Conservation (phyloP, 53 echinoderm and acorn worm species). For the Actinopyga echinites region DNA sequence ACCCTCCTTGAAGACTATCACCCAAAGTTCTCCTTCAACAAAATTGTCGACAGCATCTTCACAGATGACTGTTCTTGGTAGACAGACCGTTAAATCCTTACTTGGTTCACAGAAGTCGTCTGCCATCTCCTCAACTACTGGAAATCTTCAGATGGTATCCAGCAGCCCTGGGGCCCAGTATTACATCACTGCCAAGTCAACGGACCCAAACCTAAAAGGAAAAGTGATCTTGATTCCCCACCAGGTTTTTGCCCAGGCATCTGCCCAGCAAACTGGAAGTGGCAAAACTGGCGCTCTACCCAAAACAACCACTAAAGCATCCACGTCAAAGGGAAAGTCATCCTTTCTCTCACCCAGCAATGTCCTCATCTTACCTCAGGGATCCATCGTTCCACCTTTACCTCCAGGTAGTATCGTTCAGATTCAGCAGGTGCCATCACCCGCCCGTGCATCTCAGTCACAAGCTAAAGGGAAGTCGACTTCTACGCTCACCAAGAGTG, state of each 20-base stretch:
- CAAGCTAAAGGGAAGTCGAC: conserved; percentile 31
- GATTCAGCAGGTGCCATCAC: conserved; percentile 95
- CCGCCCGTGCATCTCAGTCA: conserved; percentile 56
- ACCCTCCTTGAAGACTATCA: conserved; percentile 15
- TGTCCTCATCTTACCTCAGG: conserved; percentile 91
- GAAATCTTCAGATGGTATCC: conserved; percentile 26
- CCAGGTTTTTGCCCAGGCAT: conserved; percentile 87
- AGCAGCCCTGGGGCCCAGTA: conserved; percentile 87
- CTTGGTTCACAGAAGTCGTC: conserved; percentile 20
- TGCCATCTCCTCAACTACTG: background rate
- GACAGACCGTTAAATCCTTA: conserved; percentile 34
- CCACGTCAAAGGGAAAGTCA: conserved; percentile 43
- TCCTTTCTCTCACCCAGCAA: conserved; percentile 97
- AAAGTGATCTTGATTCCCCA: conserved; percentile 96
- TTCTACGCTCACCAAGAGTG: conserved; percentile 8
- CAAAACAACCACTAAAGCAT: conserved; percentile 52
- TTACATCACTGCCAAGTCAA: conserved; percentile 94
- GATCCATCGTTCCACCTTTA: conserved; percentile 92
- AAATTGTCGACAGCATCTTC: background rate
- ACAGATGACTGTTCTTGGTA: conserved; percentile 32
- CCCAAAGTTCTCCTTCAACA: background rate
- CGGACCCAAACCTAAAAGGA: conserved; percentile 95
- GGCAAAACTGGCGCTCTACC: conserved; percentile 41
- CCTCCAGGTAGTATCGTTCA: conserved; percentile 98
- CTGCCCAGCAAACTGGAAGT: conserved; percentile 65